Base-by-base conservation (phyloP, 1,140 invertebrate species). In the Heliconius eleuchia region DNA sequence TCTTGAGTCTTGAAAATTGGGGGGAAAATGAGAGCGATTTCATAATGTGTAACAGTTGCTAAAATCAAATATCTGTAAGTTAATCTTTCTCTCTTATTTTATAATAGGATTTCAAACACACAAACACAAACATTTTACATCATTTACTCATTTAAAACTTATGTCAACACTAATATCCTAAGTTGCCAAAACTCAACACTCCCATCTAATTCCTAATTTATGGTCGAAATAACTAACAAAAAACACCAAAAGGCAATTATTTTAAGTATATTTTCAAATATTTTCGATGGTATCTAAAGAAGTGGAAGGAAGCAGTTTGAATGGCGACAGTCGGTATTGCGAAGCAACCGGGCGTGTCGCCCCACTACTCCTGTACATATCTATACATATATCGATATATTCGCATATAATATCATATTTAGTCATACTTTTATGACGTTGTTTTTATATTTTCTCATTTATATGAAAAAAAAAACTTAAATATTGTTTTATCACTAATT, bases 241-340 rank as follows among this genome's bases (percentile, higher is more conserved):
- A 66, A 80, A 83, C 78, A 80, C 80, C 71, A 79, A 83, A 83
- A 80, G 71, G 30, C 79, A 70, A 83, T 83, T 83, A 83, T 27
- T 52, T 78, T 80, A 80, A 82, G 81, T 82, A 82, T 78, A 73
- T 77, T 73, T 80, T 77, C 72, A 66, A 80, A 80, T 79, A 79
- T 80, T 74, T 82, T 37, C 55, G 81, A 82, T 82, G 55, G 77
- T 77, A 82, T 82, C 78, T 82, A 78, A 79, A 82, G 78, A 75
- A 71, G 70, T 60, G 78, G 81, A 82, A 82, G 78, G 76, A 82
- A 82, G 76, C 46, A 50, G 71, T 82, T 77, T 79, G 81, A 79
- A 82, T 77, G 78, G 81, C 81, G 81, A 79, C 81, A 79, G 76
- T 80, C 78, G 57, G 39, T 30, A 79, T 82, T 77, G 74, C 60